Conservation (phyloP, 2,113 vertebrate genomes). For the Lagopus muta region DNA sequence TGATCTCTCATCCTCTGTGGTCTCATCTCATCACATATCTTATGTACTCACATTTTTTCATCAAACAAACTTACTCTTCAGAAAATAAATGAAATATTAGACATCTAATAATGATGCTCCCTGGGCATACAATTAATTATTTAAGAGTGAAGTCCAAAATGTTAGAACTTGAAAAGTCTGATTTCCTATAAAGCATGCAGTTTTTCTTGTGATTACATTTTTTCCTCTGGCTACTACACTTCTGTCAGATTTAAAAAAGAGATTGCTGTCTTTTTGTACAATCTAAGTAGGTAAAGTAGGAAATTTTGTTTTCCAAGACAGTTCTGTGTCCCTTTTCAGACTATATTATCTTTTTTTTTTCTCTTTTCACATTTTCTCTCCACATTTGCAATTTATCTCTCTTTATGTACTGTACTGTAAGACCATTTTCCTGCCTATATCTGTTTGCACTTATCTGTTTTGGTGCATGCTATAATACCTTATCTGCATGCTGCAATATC, state of each 20-base stretch:
- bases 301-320: not conserved
- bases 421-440: not conserved
- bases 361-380: not conserved
- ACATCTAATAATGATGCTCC: not conserved
- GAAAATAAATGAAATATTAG: not conserved
- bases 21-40: not conserved
- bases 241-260: not conserved
- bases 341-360: not conserved
- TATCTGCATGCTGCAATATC: not conserved
- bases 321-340: not conserved
- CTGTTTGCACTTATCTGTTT: not conserved
- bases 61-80: not conserved
- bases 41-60: not conserved
- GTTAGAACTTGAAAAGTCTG: not conserved
- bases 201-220: not conserved
- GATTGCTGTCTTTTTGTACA: not conserved
- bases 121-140: not conserved
- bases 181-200: not conserved
- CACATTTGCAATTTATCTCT: not conserved
- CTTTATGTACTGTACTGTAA: not conserved
- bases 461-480: not conserved
- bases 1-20: not conserved
- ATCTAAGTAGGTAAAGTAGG: not conserved
- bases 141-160: not conserved
- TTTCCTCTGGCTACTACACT: not conserved